Evolutionary conservation across 2,113 vertebrate species (phyloP), one percentile per base, ranked within the genome.

Genomic region (Enhydra lutris): DNA sequence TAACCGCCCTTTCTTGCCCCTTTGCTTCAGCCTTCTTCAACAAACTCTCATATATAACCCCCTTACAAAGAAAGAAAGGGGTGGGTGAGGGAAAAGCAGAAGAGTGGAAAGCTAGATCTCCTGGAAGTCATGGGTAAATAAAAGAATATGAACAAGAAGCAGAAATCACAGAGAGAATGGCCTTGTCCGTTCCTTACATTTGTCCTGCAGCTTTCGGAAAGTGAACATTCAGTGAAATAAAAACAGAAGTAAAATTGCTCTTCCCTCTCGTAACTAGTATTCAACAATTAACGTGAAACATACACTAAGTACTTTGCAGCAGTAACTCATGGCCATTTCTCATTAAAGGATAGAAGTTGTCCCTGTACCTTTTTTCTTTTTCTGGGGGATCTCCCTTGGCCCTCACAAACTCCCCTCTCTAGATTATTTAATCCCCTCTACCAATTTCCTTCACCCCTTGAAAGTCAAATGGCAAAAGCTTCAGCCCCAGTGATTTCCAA

Each of bases 121-220:
- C 91, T 63, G 20, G 87, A 98, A 86, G 76, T 92, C 50, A 26
- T 52, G 42, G 47, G 88, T 94, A 97, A 94, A 96, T 81, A 69
- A 95, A 89, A 94, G 86, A 91, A 79, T 14, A 71, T 18, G 47
- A 91, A 78, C 52, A 29, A 91, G 95, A 92, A 80, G 34, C 34
- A 78, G 69, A 96, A 95, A 80, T 86, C 73, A 82, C 23, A 47
- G 61, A 91, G 61, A 92, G 42, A 84, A 29, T 13, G 65, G 61
- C 82, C 63, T 45, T 79, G 73, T 59, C 55, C 79, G 69, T 39
- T 39, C 79, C 57, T n/a, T 15, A 52, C n/a, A 63, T 82, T 24
- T 87, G 52, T 83, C 92, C 80, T 29, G 24, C n/a, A 92, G 65
- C 74, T 93, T 86, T 69, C 45, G 91, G 59, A 86, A 95, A 96